Base-by-base conservation (phyloP, 2,113 vertebrate species). In the Hippocampus comes region DNA sequence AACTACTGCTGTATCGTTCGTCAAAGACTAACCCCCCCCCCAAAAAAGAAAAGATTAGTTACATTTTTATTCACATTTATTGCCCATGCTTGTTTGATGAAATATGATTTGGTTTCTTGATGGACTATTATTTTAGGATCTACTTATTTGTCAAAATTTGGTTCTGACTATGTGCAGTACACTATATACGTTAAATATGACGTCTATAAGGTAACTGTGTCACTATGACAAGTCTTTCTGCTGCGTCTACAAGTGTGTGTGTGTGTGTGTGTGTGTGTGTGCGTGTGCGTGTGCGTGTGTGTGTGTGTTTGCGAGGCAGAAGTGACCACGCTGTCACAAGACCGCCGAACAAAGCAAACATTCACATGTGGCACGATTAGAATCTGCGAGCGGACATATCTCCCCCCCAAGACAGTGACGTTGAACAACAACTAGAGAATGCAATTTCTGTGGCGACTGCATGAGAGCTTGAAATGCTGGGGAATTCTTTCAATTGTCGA, bases 331-430 rank as follows among this genome's bases (percentile, higher is more conserved):
- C 41, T 12, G 83, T 91, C 90, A 91, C 86, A 86, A 88, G 89
- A 91, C 85, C 70, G 68, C 53, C 41, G 72, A 86, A 85, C 82
- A 86, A 89, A 87, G 76, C 82, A 84, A 87, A 86, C 87, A 88
- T 81, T 89, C 86, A 87, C 61, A 82, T 72, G 21, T 60, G 82
- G 25, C 64, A 41, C 63, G 69, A 82, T 77, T 78, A 78, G 63
- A 51, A 81, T 79, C 79, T 72, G 46, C 64, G 74, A 68, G 78
- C 68, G 74, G 80, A 80, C 76, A 30, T 76, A 74, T 72, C 70
- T 74, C 68, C 55, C 56, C 27, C 59, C 9, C 59, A 30, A 27
- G 59, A 18, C 11, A 17, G n/a, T 66, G 78, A 86, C 34, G 60
- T 75, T 78, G 73, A 67, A 12, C 72, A 63, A 49, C 15, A 34